Conservation (phyloP, 1,140 invertebrate species). For the Euura saliciscinereae region DNA sequence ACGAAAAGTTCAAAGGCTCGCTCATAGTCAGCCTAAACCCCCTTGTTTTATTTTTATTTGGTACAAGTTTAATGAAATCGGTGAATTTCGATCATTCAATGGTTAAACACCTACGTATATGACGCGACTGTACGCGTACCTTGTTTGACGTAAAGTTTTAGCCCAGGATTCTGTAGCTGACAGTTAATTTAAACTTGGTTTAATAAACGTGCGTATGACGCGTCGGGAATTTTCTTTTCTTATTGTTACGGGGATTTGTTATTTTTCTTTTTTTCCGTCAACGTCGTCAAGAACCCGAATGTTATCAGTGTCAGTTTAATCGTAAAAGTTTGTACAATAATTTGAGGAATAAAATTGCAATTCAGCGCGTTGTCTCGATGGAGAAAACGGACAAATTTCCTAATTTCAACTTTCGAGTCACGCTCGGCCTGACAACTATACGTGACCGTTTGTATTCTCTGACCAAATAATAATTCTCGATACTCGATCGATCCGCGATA, state of each 20-base stretch:
- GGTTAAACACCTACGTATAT: no score
- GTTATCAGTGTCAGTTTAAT: no score
- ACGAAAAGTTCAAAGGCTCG: no score
- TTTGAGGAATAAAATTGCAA: constrained; percentile 11
- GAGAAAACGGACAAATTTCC: constrained; percentile 13
- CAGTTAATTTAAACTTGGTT: constrained; percentile 3
- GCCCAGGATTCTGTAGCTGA: neutral
- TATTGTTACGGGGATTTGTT: no score
- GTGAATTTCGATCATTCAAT: no score
- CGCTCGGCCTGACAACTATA: constrained; percentile 9
- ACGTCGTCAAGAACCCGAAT: no score
- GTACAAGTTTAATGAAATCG: no score
- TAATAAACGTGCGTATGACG: neutral
- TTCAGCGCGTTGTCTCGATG: neutral
- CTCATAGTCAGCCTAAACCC: no score
- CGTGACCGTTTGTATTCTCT: neutral
- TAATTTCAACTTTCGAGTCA: constrained; percentile 14
- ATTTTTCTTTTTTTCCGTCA: no score
- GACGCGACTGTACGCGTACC: no score
- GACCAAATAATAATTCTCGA: neutral
- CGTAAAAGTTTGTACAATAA: neutral
- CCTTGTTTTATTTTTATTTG: no score
- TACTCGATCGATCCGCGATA: no score
- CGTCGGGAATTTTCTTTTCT: neutral
- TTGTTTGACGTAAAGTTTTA: neutral